These are phyloP conservation scores for Bradysia coprophila DNA, from an alignment of 1,140 invertebrate genomes.

Conservation along the genomic window DNA sequence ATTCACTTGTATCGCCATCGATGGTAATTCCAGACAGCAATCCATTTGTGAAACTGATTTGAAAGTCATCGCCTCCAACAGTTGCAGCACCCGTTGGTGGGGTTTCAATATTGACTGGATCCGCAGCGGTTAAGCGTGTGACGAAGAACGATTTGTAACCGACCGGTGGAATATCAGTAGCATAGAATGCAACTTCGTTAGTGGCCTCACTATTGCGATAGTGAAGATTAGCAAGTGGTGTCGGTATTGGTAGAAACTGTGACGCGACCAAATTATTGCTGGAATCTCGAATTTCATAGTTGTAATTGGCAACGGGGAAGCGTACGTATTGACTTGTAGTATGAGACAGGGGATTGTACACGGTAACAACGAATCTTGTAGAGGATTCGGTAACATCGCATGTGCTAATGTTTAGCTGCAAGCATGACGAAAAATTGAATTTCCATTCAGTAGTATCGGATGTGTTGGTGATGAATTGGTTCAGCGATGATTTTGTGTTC, in stretches of 20 bases:
- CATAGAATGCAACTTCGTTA: conserved; percentile 40
- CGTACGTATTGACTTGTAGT: conserved; percentile 41
- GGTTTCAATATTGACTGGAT: neutral
- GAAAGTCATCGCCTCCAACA: too few species aligned
- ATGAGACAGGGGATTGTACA: conserved; percentile 68
- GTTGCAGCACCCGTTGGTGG: too few species aligned
- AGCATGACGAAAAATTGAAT: neutral
- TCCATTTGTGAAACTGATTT: too few species aligned
- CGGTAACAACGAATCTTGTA: conserved; percentile 40
- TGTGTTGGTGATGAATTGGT: neutral
- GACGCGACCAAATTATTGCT: conserved; percentile 17
- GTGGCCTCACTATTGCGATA: conserved; percentile 33
- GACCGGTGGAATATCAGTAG: conserved; percentile 35
- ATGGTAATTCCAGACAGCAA: neutral
- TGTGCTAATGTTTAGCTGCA: conserved; percentile 37
- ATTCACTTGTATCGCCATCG: conserved; percentile 15
- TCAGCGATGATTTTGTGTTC: conserved; percentile 6
- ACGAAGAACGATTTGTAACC: conserved; percentile 38
- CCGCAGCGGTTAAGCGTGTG: conserved; percentile 3
- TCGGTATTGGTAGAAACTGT: conserved; percentile 37
- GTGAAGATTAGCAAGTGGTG: conserved; percentile 32
- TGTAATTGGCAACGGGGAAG: conserved; percentile 40
- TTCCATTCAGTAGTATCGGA: neutral
- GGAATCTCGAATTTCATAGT: conserved; percentile 38
- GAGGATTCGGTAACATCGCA: conserved; percentile 41